These are phyloP conservation scores for Exocentrus adspersus DNA, from an alignment of 2,888 invertebrate genomes.

Conservation along the genomic window DNA sequence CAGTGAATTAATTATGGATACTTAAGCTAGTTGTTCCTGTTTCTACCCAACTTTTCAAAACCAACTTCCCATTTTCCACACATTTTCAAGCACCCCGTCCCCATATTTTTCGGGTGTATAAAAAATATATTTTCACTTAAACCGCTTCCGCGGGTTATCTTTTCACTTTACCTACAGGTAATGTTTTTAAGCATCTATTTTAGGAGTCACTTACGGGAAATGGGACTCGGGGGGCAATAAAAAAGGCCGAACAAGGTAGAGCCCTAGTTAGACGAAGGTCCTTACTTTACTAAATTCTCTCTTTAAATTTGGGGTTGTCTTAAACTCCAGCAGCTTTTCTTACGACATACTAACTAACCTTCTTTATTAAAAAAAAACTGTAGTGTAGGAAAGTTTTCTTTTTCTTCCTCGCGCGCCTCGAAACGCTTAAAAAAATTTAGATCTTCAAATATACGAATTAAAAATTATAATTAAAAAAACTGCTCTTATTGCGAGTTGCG, in stretches of 20 bases:
- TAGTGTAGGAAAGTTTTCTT: too few species aligned
- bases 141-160: neutral
- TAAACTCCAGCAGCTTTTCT: neutral
- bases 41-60: neutral
- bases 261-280: constrained; percentile 1
- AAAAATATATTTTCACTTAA: constrained; percentile 10
- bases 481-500: too few species aligned
- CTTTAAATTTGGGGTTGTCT: neutral
- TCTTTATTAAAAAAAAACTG: neutral
- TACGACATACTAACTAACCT: neutral
- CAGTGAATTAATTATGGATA: too few species aligned
- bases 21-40: too few species aligned
- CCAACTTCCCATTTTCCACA: neutral
- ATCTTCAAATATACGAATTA: too few species aligned
- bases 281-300: neutral
- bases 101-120: neutral
- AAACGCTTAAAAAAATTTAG: too few species aligned
- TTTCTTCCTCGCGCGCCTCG: too few species aligned
- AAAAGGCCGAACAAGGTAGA: neutral
- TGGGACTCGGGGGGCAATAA: constrained; percentile 1
- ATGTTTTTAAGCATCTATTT: constrained; percentile 11
- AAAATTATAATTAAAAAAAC: too few species aligned
- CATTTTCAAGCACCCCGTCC: neutral
- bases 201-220: constrained; percentile 14
- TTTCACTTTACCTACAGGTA: constrained; percentile 12